These are phyloP conservation scores for Notothenia rossii DNA, from an alignment of 2,113 vertebrate species.

Conservation along the genomic window DNA sequence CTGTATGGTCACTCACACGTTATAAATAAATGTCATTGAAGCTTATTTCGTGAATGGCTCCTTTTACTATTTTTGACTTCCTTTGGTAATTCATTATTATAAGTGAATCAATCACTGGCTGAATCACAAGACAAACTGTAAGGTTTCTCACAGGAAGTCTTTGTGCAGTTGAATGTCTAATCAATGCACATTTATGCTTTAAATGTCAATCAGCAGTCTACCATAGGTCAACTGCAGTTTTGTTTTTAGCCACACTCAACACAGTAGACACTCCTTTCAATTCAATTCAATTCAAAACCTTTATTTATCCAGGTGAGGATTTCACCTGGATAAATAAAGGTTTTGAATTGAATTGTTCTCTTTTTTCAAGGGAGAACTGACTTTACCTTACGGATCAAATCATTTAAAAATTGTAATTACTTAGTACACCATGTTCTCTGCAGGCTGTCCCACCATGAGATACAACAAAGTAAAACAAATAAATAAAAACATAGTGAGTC, in stretches of 20 bases:
- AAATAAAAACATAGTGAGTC: background rate
- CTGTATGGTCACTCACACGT: background rate
- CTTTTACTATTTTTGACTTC: background rate
- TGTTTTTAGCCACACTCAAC: background rate
- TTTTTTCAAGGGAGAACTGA: too few relatives aligned
- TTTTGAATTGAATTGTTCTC: too few relatives aligned
- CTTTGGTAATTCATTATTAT: conserved; percentile 1
- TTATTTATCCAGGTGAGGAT: too few relatives aligned
- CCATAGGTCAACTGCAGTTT: background rate
- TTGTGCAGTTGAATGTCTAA: background rate
- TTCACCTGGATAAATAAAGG: too few relatives aligned
- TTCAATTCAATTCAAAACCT: too few relatives aligned
- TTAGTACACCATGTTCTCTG: too few relatives aligned
- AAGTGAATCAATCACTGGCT: background rate
- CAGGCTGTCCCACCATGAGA: background rate
- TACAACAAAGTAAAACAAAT: background rate
- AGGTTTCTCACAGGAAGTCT: background rate
- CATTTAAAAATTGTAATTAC: background rate
- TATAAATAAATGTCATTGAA: background rate
- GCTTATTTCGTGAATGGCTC: background rate
- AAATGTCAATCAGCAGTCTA: background rate
- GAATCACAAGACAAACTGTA: background rate
- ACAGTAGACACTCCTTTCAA: background rate
- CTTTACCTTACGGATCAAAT: background rate
- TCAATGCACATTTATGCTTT: background rate